Base-by-base conservation (phyloP, 1,140 invertebrate genomes). In the Saccostrea echinata region DNA sequence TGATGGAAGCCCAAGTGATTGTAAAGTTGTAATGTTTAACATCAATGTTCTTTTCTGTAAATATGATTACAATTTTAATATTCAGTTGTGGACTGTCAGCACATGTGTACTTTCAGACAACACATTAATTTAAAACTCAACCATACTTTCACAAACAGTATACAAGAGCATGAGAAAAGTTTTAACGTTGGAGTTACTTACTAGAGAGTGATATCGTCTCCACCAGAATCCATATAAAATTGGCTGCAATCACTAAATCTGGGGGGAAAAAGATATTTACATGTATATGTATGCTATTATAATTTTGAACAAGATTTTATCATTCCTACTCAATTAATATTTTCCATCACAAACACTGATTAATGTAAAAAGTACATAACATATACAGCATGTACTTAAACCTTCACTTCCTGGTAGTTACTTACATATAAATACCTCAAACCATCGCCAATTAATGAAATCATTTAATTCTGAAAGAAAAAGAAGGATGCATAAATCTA, bases 361-460 rank as follows among this genome's bases (percentile, higher is more conserved):
- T 43, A 43, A 43, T 43, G 6, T 3, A 43, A 43, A 43, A 43
- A 43, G 6, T 3, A 43, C 35, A 43, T 43, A 3, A 3, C 35
- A 43, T 57, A 4, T 57, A 18, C 16, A 57, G 4, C 21, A 13
- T 57, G 0, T 16, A 57, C 3, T 1, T 18, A 80, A 33, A 33
- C 27, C 27, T 27, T 43, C 3, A 30, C 13, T 4, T 43, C 8
- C 35, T 80, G 12, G 8, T 33, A 24, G 71, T 80, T 86, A 94
- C 94, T 94, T 93, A 95, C 94, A 94, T 30, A 95, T 92, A 88
- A 92, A 91, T 68, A 91, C 91, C 55, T 93, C 93, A 92, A 95
- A 95, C 91, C 92, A 94, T 83, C 95, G 95, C 96, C 96, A 97
- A 11, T 95, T 96, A 21, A 97, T 96, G 24, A 97, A 94, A n/a